Base-by-base conservation (phyloP, 2,888 invertebrate genomes). In the Blastobasis adustella region DNA sequence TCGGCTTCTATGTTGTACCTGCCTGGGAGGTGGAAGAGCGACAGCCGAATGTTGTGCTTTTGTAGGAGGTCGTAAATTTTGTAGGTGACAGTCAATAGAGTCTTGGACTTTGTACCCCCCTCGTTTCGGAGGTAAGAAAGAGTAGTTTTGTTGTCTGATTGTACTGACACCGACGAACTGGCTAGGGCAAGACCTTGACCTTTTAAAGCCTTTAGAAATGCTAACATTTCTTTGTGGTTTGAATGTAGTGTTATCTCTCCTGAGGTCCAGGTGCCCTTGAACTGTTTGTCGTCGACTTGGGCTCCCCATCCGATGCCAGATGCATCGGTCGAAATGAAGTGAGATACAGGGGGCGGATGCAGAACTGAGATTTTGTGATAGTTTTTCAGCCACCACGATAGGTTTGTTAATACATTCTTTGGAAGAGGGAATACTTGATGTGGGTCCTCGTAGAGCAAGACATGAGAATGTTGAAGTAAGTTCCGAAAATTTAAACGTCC, bases 201-300 rank as follows among this genome's bases (percentile, higher is more conserved):
- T 7, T 41, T 7, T 4, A 8, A 7, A 41, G 2, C 41, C 8
- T 41, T 7, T 10, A 49, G 44, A 8, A 55, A 10, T 6, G 50
- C 53, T 6, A 38, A 46, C 41, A 53, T 51, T 46, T 55, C 51
- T 38, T 51, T 53, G n/a, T 23, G 49, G 47, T 53, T 55, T 43
- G 49, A 42, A 41, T 42, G 47, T 5, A 47, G 6, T 1, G 39
- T 9, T 7, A 9, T 9, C 4, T 38, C 37, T 37, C 1, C 6
- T 8, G 37, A 8, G 4, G 44, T 43, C 51, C 48, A 53, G 5
- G 10, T 37, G 37, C 53, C 53, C 6, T 39, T 37, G 8, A 53
- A 10, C 8, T 10, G n/a, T 40, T 7, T 8, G 9, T 49, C 45
- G 53, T 53, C 45, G 8, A 58, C 37, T 40, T 46, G 46, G 9